Conservation (phyloP, 2,888 invertebrate species). For the Eugnorisma glareosa region DNA sequence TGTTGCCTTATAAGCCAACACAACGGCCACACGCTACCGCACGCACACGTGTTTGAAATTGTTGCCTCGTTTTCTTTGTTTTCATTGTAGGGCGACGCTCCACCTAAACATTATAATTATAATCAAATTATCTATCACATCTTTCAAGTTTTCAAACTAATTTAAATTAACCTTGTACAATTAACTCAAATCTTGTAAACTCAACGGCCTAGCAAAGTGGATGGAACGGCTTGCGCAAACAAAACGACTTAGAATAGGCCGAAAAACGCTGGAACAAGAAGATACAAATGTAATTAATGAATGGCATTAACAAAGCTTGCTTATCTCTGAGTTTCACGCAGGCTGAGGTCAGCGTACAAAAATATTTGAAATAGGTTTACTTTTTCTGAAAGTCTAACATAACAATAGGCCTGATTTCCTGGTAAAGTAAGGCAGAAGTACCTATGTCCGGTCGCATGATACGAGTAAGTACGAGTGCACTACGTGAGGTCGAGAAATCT, state of each 20-base stretch:
- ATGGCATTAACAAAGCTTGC: constrained; percentile 28
- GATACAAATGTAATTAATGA: constrained; percentile 52
- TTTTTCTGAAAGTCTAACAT: not conserved
- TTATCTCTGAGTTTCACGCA: constrained; percentile 52
- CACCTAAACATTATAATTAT: too few species aligned
- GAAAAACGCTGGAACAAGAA: constrained; percentile 32
- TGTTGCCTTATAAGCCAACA: too few species aligned
- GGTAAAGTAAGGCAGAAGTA: not conserved
- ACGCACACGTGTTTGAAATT: too few species aligned
- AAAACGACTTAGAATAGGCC: constrained; percentile 16
- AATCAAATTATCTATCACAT: too few species aligned
- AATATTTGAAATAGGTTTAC: constrained; percentile 15
- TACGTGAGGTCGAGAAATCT: too few species aligned
- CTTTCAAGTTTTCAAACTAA: not conserved
- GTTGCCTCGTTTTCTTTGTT: too few species aligned
- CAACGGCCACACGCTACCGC: too few species aligned
- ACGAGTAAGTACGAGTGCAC: too few species aligned
- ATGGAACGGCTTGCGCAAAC: constrained; percentile 2
- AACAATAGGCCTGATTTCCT: not conserved
- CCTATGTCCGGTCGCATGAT: too few species aligned
- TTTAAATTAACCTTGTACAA: not conserved
- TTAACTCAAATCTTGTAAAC: constrained; percentile 21
- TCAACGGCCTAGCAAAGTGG: not conserved
- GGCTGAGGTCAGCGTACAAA: constrained; percentile 1
- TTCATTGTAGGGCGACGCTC: too few species aligned